phyloP scores from a whole-genome alignment of 2,888 invertebrate genomes.

The Philaethria dido region DNA sequence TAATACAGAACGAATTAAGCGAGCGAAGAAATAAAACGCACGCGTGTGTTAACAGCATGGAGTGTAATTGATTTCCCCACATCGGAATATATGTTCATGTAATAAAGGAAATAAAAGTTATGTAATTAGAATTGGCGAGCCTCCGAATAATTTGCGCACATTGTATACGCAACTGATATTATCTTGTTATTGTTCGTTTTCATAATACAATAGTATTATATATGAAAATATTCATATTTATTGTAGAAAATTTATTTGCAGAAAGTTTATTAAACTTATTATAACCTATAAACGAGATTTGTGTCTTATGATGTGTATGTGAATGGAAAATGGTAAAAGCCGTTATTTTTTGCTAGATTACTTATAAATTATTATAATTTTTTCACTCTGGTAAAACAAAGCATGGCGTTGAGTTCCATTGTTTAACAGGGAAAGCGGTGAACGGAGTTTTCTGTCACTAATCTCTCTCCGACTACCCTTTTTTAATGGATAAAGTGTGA shows the following conservation, averaged over 20 bases:
- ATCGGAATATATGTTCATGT: constrained; percentile 28
- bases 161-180: background rate
- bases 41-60: constrained; percentile 35
- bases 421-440: too few species aligned
- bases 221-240: too few species aligned
- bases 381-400: too few species aligned
- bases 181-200: background rate
- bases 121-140: constrained; percentile 21
- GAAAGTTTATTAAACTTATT: background rate
- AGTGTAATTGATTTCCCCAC: constrained; percentile 36
- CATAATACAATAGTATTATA: too few species aligned
- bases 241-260: background rate
- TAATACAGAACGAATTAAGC: constrained; percentile 35
- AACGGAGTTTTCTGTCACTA: too few species aligned
- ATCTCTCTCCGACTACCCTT: too few species aligned
- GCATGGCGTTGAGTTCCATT: too few species aligned
- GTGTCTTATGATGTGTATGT: background rate
- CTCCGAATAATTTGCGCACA: constrained; percentile 8
- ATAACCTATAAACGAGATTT: background rate
- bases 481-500: too few species aligned
- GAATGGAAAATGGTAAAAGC: background rate
- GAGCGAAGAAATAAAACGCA: constrained; percentile 37
- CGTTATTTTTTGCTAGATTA: background rate
- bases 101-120: constrained; percentile 26
- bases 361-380: background rate